phyloP scores from a whole-genome alignment of 2,888 invertebrate genomes.

The Corythucha ciliata region DNA sequence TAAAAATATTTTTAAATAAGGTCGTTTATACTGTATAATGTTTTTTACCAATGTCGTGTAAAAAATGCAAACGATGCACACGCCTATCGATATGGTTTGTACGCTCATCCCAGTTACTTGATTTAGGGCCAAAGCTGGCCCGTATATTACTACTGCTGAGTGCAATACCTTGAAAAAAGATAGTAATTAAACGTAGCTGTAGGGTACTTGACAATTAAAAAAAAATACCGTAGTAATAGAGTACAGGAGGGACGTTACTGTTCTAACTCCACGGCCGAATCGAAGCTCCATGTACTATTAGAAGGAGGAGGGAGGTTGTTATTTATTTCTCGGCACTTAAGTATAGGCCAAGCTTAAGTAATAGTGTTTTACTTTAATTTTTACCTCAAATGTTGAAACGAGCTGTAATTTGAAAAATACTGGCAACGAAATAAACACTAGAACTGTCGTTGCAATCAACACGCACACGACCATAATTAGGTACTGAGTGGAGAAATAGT shows the following conservation, averaged over 20 bases:
- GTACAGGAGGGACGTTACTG: conserved; percentile 33
- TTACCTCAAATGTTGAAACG: neutral
- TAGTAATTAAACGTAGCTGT: neutral
- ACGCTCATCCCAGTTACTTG: conserved; percentile 44
- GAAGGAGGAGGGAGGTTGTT: conserved; percentile 1
- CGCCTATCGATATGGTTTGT: conserved; percentile 43
- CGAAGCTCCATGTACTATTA: conserved; percentile 38
- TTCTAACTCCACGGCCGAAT: conserved; percentile 34
- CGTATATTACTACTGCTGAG: conserved; percentile 76
- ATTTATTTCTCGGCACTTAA: neutral
- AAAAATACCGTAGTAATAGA: neutral
- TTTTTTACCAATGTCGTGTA: conserved; percentile 60
- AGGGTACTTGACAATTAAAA: too few species aligned
- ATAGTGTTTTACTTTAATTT: neutral
- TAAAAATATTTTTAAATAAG: neutral
- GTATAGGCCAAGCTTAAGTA: neutral
- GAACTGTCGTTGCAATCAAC: neutral
- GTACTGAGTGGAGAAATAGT: conserved; percentile 28
- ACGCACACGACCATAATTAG: too few species aligned
- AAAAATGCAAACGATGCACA: conserved; percentile 56
- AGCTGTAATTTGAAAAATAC: neutral
- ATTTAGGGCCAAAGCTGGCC: conserved; percentile 75
- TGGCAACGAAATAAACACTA: neutral
- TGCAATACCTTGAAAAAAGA: conserved; percentile 47
- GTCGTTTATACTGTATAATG: neutral